Conservation (phyloP, 2,888 invertebrate species). For the Deilephila elpenor region DNA sequence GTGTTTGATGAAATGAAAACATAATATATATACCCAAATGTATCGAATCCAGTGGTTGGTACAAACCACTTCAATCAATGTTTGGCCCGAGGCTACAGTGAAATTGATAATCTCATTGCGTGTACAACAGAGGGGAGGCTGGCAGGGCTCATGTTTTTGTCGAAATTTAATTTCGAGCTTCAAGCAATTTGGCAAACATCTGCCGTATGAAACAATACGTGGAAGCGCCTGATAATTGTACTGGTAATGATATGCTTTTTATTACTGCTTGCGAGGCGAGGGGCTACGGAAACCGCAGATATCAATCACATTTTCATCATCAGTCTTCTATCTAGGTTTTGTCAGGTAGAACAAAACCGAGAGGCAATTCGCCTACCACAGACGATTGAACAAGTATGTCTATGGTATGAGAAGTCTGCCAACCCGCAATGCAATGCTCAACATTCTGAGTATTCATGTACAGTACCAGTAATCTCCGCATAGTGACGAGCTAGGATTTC, state of each 20-base stretch:
- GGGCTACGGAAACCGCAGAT: not conserved
- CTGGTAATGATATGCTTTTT: not conserved
- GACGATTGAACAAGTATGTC: too few relatives aligned
- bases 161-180: constrained; percentile 1
- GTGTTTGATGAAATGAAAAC: not conserved
- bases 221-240: not conserved
- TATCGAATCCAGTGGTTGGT: not conserved
- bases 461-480: not conserved
- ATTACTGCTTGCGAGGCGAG: not conserved
- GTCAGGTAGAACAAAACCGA: too few relatives aligned
- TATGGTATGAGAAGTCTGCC: too few relatives aligned
- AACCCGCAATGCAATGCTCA: too few relatives aligned
- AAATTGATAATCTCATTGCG: constrained; percentile 13
- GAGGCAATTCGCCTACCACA: too few relatives aligned
- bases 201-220: not conserved
- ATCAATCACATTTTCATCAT: too few relatives aligned
- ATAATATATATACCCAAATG: not conserved
- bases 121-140: constrained; percentile 8
- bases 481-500: not conserved
- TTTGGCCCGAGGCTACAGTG: not conserved
- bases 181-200: not conserved
- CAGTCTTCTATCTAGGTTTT: too few relatives aligned
- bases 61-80: constrained; percentile 10
- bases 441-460: not conserved
- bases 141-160: constrained; percentile 6